Evolutionary conservation across 2,113 vertebrate genomes (phyloP).

Genomic region (Trematomus loennbergii): DNA sequence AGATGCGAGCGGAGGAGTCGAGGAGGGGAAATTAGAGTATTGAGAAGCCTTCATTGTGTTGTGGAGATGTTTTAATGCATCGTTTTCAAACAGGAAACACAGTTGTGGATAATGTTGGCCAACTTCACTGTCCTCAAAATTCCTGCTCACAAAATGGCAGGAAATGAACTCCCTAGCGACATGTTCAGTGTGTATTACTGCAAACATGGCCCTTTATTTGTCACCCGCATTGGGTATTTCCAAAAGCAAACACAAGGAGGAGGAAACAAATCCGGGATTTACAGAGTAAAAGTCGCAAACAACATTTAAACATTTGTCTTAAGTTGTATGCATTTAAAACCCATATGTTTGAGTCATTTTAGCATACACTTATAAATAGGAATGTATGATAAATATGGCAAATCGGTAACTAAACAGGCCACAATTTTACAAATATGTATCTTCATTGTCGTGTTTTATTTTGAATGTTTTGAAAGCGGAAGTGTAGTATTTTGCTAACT

Average conservation of each 20-base stretch:
- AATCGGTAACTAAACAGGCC: not conserved
- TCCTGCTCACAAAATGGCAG: slow-evolving; percentile 81
- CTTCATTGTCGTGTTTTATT: slow-evolving; percentile 35
- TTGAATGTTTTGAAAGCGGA: slow-evolving; percentile 70
- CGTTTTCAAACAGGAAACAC: slow-evolving; percentile 30
- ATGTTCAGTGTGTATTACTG: slow-evolving; percentile 52
- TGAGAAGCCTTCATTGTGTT: too few relatives aligned
- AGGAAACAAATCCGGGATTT: slow-evolving; percentile 26
- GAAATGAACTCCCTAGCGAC: slow-evolving; percentile 66
- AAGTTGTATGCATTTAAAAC: not conserved
- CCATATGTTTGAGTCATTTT: accelerated
- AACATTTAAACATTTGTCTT: not conserved
- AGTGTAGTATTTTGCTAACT: slow-evolving; percentile 70
- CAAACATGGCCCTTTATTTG: slow-evolving; percentile 68
- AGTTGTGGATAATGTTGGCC: not conserved
- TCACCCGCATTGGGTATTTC: slow-evolving; percentile 36
- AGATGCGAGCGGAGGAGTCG: too few relatives aligned
- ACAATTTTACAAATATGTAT: not conserved
- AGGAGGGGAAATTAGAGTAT: too few relatives aligned
- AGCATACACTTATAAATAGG: accelerated
- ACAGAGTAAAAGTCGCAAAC: slow-evolving; percentile 62
- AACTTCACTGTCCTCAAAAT: not conserved
- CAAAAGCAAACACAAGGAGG: slow-evolving; percentile 20
- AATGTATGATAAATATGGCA: accelerated
- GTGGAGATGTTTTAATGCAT: not conserved